Evolutionary conservation across 2,797 vertebrate species (phyloP).

Genomic region (Periophthalmus magnuspinnatus): DNA sequence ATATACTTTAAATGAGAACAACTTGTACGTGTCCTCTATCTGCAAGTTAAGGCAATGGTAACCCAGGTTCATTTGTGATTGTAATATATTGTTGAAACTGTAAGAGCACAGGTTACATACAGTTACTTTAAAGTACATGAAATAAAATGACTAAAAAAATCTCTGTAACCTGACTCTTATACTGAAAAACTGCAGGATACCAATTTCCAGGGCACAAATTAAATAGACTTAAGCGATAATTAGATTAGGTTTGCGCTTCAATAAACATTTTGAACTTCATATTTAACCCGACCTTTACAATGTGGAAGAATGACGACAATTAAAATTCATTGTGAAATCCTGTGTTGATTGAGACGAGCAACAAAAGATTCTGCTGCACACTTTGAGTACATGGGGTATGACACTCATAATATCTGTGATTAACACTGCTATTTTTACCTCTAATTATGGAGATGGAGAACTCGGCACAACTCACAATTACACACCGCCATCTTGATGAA

Average conservation of each 20-base stretch:
- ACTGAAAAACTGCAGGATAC: no score
- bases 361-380: not conserved
- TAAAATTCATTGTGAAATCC: not conserved
- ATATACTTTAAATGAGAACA: no score
- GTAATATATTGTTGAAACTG: no score
- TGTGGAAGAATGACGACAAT: not conserved
- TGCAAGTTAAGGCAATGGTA: no score
- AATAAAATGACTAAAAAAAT: no score
- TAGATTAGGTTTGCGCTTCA: not conserved
- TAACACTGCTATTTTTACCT: constrained; percentile 8
- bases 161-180: no score
- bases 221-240: not conserved
- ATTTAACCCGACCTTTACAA: not conserved
- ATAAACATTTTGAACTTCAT: not conserved
- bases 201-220: not conserved
- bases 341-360: not conserved
- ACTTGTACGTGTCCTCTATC: no score
- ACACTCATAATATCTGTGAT: constrained; percentile 1
- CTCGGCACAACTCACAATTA: not conserved
- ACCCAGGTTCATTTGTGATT: no score
- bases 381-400: not conserved
- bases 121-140: no score
- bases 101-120: no score
- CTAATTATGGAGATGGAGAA: constrained; percentile 1
- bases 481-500: not conserved